These are phyloP conservation scores for Poeciliopsis retropinna DNA, from an alignment of 2,113 vertebrate genomes.

Conservation along the genomic window DNA sequence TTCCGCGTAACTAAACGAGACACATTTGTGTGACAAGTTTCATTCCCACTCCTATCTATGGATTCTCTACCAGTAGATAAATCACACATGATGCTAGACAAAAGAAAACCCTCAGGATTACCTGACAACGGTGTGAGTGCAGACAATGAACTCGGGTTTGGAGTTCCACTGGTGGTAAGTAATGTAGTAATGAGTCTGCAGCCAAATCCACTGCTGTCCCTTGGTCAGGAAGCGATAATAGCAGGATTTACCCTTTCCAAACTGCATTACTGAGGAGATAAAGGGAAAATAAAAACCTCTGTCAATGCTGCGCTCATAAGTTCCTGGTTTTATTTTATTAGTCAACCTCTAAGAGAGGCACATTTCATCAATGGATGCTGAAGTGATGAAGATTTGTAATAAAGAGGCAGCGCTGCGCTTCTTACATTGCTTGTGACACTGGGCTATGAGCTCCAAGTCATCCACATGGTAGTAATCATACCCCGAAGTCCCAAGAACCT, in stretches of 20 bases:
- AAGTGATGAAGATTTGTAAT: neutral
- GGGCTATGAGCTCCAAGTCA: slow-evolving; percentile 88
- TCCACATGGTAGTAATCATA: slow-evolving; percentile 93
- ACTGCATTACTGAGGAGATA: slow-evolving; percentile 83
- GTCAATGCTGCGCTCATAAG: neutral
- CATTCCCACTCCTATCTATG: neutral
- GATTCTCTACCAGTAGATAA: neutral
- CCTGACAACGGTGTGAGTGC: slow-evolving; percentile 89
- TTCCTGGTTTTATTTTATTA: neutral
- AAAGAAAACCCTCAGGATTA: slow-evolving; percentile 47
- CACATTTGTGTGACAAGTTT: neutral
- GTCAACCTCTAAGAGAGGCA: neutral
- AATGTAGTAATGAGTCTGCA: slow-evolving; percentile 90
- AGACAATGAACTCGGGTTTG: slow-evolving; percentile 90
- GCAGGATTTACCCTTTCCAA: slow-evolving; percentile 90
- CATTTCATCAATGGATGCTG: neutral
- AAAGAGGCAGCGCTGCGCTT: slow-evolving; percentile 18
- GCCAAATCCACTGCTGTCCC: slow-evolving; percentile 89
- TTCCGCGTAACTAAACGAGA: slow-evolving; percentile 84
- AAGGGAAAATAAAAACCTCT: slow-evolving; percentile 11
- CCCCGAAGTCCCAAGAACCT: slow-evolving; percentile 89
- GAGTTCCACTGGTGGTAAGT: slow-evolving; percentile 95
- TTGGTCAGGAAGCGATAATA: slow-evolving; percentile 91
- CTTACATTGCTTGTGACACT: slow-evolving; percentile 90
- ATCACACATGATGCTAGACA: neutral